phyloP scores from a whole-genome alignment of 2,888 invertebrate genomes.

The Lasioglossum marginatum region DNA sequence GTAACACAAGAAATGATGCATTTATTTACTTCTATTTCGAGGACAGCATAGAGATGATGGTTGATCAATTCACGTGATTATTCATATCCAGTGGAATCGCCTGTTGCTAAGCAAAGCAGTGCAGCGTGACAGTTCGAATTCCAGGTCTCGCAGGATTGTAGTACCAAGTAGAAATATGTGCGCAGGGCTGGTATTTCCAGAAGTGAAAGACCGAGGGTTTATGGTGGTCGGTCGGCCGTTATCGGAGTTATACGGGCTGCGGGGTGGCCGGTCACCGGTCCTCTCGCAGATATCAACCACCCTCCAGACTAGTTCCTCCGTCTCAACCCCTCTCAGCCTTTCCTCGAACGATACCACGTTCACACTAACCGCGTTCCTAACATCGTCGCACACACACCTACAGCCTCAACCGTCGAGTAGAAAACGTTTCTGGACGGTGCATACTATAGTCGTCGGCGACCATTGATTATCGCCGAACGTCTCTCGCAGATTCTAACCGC shows the following conservation, averaged over 20 bases:
- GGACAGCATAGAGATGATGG: too few species aligned
- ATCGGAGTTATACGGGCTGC: slow-evolving; percentile 76
- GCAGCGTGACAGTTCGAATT: not conserved
- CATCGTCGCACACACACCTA: not conserved
- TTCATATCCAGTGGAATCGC: not conserved
- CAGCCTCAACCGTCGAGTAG: not conserved
- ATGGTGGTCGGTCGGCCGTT: slow-evolving; percentile 72
- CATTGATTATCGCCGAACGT: slow-evolving; percentile 64
- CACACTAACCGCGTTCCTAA: not conserved
- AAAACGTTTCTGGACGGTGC: not conserved
- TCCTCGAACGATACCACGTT: not conserved
- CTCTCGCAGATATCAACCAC: slow-evolving; percentile 71
- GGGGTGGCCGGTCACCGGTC: slow-evolving; percentile 67
- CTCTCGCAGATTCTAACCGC: slow-evolving; percentile 63
- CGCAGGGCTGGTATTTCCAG: slow-evolving; percentile 59
- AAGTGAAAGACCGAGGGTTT: slow-evolving; percentile 73
- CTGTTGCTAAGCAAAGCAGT: slow-evolving; percentile 8
- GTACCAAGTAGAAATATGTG: slow-evolving; percentile 45
- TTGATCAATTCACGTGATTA: not conserved
- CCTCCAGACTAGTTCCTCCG: slow-evolving; percentile 54
- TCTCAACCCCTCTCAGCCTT: slow-evolving; percentile 10
- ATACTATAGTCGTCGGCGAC: slow-evolving; percentile 25
- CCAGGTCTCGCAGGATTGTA: slow-evolving; percentile 22
- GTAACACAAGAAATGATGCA: not conserved
- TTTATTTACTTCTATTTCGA: too few species aligned